Evolutionary conservation across 2,888 invertebrate genomes (phyloP), one percentile per base, ranked within the genome.

Genomic region (Congeria kusceri): DNA sequence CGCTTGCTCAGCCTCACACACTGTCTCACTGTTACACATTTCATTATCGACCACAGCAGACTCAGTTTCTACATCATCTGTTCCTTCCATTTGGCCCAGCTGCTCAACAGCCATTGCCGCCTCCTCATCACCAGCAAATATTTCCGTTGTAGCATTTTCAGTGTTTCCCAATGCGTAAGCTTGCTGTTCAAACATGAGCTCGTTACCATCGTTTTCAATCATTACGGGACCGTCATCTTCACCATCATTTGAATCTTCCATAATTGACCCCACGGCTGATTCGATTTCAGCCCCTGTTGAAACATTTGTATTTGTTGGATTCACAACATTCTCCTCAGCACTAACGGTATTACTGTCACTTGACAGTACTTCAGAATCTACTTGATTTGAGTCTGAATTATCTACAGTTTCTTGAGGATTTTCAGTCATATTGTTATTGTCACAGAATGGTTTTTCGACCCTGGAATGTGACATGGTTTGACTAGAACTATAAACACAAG

Each of bases 181-280:
- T 49, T 75, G 71, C 47, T 59, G 72, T 66, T 82, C 82, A 78
- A 82, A 82, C 82, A 82, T 82, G 49, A 78, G 61, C 65, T 82
- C 82, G 70, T 82, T 82, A 13, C 82, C 82, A 67, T 82, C 82
- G 73, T 82, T 82, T 67, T 82, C 82, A 46, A 82, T 82, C 82
- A 82, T 82, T 9, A 82, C 78, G 18, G 78, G 78, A 49, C 76
- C 82, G 7, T 81, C 77, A 49, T 76, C 77, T 32, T 56, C 58
- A 64, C 28, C 46, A 23, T 76, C 80, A 63, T 53, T 56, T 29
- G 74, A 32, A n/a, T 77, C 84, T 56, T 75, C 79, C 77, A 79
- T 79, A 13, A 77, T 81, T 27, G 80, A 82, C 32, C 77, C 79
- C 49, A 84, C 78, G 39, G 80, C 80, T 56, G 74, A 79, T 77